Evolutionary conservation across 2,797 vertebrate genomes (phyloP).

Genomic region (Agapornis canus): DNA sequence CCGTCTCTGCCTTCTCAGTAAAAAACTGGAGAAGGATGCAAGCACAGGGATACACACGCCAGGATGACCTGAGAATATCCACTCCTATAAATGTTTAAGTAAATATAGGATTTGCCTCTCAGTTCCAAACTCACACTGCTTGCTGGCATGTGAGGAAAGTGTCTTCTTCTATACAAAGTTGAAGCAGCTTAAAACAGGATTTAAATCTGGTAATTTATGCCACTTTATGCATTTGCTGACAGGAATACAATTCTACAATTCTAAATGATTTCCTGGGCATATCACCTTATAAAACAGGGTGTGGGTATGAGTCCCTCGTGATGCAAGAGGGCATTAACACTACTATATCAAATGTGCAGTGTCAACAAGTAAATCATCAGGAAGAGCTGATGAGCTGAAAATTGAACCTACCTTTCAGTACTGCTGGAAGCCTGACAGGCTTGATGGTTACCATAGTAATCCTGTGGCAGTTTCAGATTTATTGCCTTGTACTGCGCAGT

Average conservation of each 20-base stretch:
- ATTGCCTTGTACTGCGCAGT: constrained; percentile 67
- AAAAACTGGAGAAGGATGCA: neutral
- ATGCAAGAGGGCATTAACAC: constrained; percentile 82
- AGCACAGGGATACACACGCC: neutral
- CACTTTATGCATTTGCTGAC: constrained; percentile 36
- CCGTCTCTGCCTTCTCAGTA: neutral
- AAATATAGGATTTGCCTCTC: neutral
- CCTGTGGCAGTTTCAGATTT: constrained; percentile 73
- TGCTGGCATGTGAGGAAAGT: neutral
- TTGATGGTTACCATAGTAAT: constrained; percentile 84
- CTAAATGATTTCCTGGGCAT: constrained; percentile 32
- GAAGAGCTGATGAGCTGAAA: constrained; percentile 79
- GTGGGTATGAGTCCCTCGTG: constrained; percentile 65
- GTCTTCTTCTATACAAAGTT: neutral
- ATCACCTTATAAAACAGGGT: neutral
- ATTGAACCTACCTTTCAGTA: constrained; percentile 74
- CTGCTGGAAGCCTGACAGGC: constrained; percentile 64
- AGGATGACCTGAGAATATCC: neutral
- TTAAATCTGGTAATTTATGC: constrained; percentile 24
- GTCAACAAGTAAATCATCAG: constrained; percentile 83
- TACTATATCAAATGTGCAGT: constrained; percentile 72
- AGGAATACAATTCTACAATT: constrained; percentile 53
- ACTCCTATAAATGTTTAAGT: neutral
- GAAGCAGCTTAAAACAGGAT: neutral
- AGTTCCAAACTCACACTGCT: neutral